A percentile compares a stretch with the other conserved stretches of the same genome.
phyloP scores from a whole-genome alignment of 2,113 vertebrate genomes.

The Erythrocercus mccallii region DNA sequence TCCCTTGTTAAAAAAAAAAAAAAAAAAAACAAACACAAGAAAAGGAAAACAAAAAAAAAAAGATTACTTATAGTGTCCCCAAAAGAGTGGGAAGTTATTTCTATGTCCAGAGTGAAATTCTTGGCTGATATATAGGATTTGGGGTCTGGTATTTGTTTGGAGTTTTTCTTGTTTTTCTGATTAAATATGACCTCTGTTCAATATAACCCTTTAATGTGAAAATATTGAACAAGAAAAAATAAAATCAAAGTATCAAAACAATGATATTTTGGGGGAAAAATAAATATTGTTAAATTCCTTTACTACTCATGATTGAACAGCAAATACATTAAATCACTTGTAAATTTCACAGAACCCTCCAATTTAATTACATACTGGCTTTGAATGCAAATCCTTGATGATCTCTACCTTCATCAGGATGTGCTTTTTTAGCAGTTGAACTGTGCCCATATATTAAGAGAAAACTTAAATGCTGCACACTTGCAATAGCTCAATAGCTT shows the following conservation, averaged over 20 bases:
- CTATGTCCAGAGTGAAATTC: not conserved
- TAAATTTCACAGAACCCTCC: not conserved
- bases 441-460: not conserved
- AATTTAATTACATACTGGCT: not conserved
- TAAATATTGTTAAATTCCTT: not conserved
- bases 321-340: not conserved
- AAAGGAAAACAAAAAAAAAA: too few species aligned
- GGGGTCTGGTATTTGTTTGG: rapidly evolving
- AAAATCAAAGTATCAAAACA: not conserved
- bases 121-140: not conserved
- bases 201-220: not conserved
- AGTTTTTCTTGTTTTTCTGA: not conserved
- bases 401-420: not conserved
- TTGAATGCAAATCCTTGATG: not conserved
- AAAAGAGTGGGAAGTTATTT: not conserved
- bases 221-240: not conserved
- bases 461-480: not conserved
- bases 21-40: too few species aligned
- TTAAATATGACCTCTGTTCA: not conserved
- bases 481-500: not conserved
- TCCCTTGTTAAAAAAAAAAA: not conserved
- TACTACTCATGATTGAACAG: not conserved
- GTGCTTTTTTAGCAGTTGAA: not conserved
- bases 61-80: rapidly evolving
- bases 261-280: not conserved